Evolutionary conservation across 1,140 invertebrate species (phyloP), one percentile per base, ranked within the genome.

Genomic region (Aphidius ervi): DNA sequence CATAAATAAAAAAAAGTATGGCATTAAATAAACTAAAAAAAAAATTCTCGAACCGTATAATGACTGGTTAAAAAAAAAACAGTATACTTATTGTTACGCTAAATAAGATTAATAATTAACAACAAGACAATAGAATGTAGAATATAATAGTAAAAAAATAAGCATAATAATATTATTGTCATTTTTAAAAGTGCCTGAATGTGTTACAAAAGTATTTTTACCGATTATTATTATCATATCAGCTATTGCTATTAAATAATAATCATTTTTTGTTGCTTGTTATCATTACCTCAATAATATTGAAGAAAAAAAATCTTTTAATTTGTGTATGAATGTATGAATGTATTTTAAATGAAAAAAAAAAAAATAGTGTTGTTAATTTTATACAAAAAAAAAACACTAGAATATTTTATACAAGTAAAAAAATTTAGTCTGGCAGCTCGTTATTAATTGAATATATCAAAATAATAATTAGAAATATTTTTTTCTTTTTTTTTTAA

Each of bases 151-250:
- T 54, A n/a, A 54, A 9, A 9, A 54, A 42, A 40, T 41, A n/a
- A 42, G 39, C 43, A 42, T 42, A 42, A 16, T 45, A 16, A 31
- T 9, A 56, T 55, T 46, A 45, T 57, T 40, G 52, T n/a, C 6
- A 42, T 54, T 41, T 40, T 57, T 57, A 9, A 42, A 59, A 59
- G 57, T 59, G 57, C 57, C 57, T 59, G 42, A 50, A 59, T 59
- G 39, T 46, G 48, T 59, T 46, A 52, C 39, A 4, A 59, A 52
- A 16, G 56, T 48, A 48, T 48, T 57, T 57, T 31, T 57, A 48
- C 20, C 5, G 41, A 39, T 57, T 23, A 46, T 23, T 31, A 39
- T 8, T 39, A 31, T 8, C 23, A 57, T 7, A 46, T 39, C 31
- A 46, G 46, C 46, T 31, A 46, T 46, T n/a, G 31, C 31, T 7